Percentiles rank a stretch among this genome's conserved stretches.
Conservation (phyloP, 2,797 vertebrate genomes). For the Chelon labrosus region DNA sequence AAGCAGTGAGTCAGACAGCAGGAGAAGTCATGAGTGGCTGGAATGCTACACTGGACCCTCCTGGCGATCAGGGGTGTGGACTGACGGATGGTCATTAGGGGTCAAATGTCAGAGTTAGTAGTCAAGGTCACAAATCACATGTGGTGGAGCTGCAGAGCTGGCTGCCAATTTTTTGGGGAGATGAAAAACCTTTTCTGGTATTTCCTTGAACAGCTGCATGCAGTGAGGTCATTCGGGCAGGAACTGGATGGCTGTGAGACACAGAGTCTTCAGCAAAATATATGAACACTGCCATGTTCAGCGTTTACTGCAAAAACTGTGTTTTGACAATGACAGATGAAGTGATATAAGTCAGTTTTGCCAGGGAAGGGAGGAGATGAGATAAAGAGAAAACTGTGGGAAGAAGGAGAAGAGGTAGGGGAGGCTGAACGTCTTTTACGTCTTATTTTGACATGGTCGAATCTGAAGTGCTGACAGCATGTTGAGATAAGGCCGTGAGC, state of each 20-base stretch:
- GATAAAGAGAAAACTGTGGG: slow-evolving; percentile 8
- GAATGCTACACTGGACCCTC: not conserved
- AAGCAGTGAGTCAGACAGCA: slow-evolving; percentile 15
- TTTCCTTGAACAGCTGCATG: slow-evolving; percentile 52
- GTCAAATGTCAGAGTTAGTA: slow-evolving; percentile 47
- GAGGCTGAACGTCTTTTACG: slow-evolving; percentile 8
- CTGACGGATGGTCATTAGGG: slow-evolving; percentile 23
- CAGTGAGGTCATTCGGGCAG: slow-evolving; percentile 42
- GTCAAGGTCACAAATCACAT: slow-evolving; percentile 43
- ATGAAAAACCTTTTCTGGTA: slow-evolving; percentile 31
- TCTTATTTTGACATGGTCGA: slow-evolving; percentile 56
- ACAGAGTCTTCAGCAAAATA: slow-evolving; percentile 10
- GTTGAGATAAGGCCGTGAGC: slow-evolving; percentile 30
- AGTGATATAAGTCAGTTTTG: slow-evolving; percentile 11
- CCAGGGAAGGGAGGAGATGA: slow-evolving; percentile 4
- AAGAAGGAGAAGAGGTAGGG: not conserved
- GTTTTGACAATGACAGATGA: slow-evolving; percentile 29
- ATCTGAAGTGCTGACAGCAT: slow-evolving; percentile 41
- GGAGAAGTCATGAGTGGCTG: slow-evolving; percentile 16
- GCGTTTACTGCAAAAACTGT: slow-evolving; percentile 7
- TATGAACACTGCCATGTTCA: slow-evolving; percentile 23
- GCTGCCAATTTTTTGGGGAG: not conserved
- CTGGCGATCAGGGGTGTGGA: not conserved
- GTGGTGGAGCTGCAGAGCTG: slow-evolving; percentile 7
- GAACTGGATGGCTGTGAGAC: slow-evolving; percentile 39